These are phyloP conservation scores for Archips crataeganus DNA, from an alignment of 2,888 invertebrate species.

Conservation along the genomic window DNA sequence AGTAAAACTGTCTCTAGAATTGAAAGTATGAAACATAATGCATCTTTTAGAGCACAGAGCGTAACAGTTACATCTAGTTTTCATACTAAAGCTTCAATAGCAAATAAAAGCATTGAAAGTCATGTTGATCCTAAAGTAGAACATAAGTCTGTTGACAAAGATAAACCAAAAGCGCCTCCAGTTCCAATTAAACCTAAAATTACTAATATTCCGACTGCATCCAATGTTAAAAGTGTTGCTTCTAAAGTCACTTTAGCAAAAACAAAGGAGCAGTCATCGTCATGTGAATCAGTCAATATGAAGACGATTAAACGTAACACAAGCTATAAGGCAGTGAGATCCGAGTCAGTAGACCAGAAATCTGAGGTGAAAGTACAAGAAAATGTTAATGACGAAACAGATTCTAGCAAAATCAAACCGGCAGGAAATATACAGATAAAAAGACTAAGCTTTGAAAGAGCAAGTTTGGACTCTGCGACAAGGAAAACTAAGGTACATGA, in stretches of 20 bases:
- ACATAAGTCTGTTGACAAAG: slow-evolving; percentile 51
- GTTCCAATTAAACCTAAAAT: slow-evolving; percentile 88
- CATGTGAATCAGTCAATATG: slow-evolving; percentile 63
- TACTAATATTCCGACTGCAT: slow-evolving; percentile 58
- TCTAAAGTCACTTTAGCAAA: slow-evolving; percentile 53
- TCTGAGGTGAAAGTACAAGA: slow-evolving; percentile 44
- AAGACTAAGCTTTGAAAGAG: slow-evolving; percentile 78
- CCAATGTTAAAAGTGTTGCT: slow-evolving; percentile 50
- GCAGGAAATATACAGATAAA: slow-evolving; percentile 77
- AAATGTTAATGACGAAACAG: slow-evolving; percentile 49
- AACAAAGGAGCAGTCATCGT: slow-evolving; percentile 61
- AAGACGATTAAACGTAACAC: slow-evolving; percentile 68
- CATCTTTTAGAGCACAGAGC: slow-evolving; percentile 66
- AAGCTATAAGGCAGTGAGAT: slow-evolving; percentile 57
- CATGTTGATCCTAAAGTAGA: slow-evolving; percentile 45
- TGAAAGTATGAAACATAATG: slow-evolving; percentile 66
- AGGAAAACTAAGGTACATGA: slow-evolving; percentile 68
- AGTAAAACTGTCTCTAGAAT: slow-evolving; percentile 63
- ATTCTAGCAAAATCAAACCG: slow-evolving; percentile 54
- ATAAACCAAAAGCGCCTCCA: slow-evolving; percentile 87
- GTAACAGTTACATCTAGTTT: slow-evolving; percentile 57
- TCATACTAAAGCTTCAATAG: slow-evolving; percentile 55
- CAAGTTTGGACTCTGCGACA: slow-evolving; percentile 79
- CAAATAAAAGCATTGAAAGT: slow-evolving; percentile 47
- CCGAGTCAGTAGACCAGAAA: slow-evolving; percentile 58